These are phyloP conservation scores for Erithacus rubecula DNA, from an alignment of 2,797 vertebrate species.

Conservation along the genomic window DNA sequence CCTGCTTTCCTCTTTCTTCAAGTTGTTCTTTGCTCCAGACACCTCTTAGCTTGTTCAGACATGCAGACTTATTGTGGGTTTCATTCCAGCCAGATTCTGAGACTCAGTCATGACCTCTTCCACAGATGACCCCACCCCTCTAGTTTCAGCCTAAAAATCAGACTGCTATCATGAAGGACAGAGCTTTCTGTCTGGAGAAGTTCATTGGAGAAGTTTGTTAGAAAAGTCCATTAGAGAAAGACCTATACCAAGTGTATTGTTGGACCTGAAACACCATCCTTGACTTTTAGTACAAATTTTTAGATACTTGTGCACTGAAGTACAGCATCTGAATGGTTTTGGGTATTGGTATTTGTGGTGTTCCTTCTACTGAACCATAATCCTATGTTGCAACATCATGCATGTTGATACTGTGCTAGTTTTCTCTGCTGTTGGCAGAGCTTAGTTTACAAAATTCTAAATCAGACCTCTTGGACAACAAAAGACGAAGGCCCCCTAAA, in stretches of 20 bases:
- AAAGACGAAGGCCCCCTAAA: background rate
- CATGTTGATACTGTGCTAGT: accelerated
- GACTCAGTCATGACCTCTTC: background rate
- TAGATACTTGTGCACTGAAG: background rate
- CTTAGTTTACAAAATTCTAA: background rate
- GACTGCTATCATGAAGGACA: background rate
- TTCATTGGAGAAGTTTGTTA: background rate
- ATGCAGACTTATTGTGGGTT: background rate
- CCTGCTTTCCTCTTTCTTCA: background rate
- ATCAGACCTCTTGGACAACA: background rate
- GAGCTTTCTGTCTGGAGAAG: background rate
- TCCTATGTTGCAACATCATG: background rate
- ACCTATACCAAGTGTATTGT: background rate
- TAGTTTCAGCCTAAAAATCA: background rate
- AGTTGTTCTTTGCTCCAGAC: background rate
- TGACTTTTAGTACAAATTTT: background rate
- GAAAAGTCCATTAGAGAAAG: background rate
- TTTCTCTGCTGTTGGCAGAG: background rate
- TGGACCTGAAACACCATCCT: background rate
- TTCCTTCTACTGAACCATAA: background rate
- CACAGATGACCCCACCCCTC: background rate
- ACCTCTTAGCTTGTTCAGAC: background rate
- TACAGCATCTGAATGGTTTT: background rate
- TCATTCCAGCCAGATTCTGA: background rate
- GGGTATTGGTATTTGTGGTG: background rate